A percentile compares a stretch with the other conserved stretches of the same genome.
Evolutionary conservation across 1,140 invertebrate species (phyloP).

Genomic region (Rhopalosiphum maidis): DNA sequence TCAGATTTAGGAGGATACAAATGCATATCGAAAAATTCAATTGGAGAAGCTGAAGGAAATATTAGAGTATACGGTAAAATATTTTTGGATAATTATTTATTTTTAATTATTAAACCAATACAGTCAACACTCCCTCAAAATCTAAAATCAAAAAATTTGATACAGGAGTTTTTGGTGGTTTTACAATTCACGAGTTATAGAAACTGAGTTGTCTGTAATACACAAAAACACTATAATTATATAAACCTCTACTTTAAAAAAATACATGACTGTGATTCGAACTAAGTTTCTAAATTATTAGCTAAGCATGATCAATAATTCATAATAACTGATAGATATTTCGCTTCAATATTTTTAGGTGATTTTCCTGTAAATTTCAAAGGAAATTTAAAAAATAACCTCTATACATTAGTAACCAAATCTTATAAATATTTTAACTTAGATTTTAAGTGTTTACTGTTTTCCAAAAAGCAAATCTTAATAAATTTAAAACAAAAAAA

Average conservation of each 20-base stretch:
- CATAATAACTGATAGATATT: not conserved
- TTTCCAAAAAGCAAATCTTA: not conserved
- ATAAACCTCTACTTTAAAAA: not conserved
- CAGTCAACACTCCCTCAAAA: not conserved
- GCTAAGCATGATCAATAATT: not conserved
- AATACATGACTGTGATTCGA: not conserved
- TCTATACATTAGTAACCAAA: not conserved
- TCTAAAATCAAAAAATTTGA: not conserved
- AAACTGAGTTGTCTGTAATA: not conserved
- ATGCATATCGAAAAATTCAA: conserved; percentile 90
- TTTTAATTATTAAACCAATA: not conserved
- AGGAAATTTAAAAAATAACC: not conserved
- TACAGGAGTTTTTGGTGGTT: not conserved
- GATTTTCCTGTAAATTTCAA: not conserved
- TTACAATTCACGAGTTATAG: not conserved
- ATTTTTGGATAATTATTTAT: not conserved
- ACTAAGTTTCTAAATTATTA: no score
- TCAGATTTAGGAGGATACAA: conserved; percentile 88
- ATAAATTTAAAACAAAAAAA: not conserved
- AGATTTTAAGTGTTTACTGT: not conserved
- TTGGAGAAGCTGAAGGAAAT: conserved; percentile 85
- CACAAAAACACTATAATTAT: not conserved
- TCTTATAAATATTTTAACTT: not conserved
- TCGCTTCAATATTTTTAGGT: not conserved
- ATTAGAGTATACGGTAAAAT: conserved; percentile 84